Evolutionary conservation across 2,113 vertebrate genomes (phyloP).

Genomic region (Oreocharis arfaki): DNA sequence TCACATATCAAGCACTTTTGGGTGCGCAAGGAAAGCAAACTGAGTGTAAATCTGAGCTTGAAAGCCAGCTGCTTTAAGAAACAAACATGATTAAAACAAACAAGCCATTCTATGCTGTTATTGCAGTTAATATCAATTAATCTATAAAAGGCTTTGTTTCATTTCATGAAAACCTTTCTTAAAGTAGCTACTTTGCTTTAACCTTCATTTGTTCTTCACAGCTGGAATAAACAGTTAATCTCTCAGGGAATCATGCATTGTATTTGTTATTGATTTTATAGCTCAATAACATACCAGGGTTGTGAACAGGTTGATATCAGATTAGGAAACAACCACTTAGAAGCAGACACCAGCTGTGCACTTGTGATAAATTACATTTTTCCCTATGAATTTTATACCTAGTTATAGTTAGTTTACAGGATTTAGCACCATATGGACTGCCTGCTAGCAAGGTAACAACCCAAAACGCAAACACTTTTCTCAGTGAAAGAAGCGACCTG

Average conservation of each 20-base stretch:
- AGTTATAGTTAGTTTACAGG: constrained; percentile 67
- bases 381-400: constrained; percentile 66
- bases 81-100: not conserved
- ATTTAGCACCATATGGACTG: constrained; percentile 69
- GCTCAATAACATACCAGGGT: constrained; percentile 55
- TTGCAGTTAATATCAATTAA: constrained; percentile 29
- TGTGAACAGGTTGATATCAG: constrained; percentile 63
- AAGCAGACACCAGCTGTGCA: constrained; percentile 67
- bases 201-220: constrained; percentile 74
- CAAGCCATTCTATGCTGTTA: not conserved
- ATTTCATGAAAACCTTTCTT: not conserved
- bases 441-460: constrained; percentile 10
- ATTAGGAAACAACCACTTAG: constrained; percentile 73
- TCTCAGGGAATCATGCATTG: constrained; percentile 55
- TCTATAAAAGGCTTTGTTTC: not conserved
- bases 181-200: not conserved
- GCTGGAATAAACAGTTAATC: constrained; percentile 65
- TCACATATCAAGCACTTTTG: not conserved
- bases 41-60: not conserved
- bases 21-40: not conserved
- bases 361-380: constrained; percentile 72
- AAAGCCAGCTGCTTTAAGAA: constrained; percentile 12
- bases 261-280: constrained; percentile 75
- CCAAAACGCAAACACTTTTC: not conserved
- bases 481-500: constrained; percentile 10